A percentile compares a stretch with the other conserved stretches of the same genome.
Conservation (phyloP, 2,113 vertebrate species). For the Xiphophorus maculatus region DNA sequence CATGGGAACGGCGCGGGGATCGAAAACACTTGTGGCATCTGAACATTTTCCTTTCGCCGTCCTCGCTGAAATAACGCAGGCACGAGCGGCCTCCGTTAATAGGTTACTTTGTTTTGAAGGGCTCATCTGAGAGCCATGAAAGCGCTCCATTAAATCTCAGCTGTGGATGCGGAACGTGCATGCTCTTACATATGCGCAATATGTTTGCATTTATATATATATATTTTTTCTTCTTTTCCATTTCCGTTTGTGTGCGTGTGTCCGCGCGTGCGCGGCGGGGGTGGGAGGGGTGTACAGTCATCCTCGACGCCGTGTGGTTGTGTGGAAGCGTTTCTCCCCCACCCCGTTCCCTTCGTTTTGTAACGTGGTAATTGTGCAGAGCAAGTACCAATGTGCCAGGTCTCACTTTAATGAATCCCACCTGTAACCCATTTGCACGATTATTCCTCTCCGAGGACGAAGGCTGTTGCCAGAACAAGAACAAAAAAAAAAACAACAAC, state of each 20-base stretch:
- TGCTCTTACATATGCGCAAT: constrained; percentile 9
- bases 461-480: constrained; percentile 72
- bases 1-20: constrained; percentile 36
- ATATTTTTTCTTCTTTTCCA: background rate
- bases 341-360: constrained; percentile 54
- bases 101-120: constrained; percentile 65
- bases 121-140: constrained; percentile 75
- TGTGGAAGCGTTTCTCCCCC: constrained; percentile 53
- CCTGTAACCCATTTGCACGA: constrained; percentile 79
- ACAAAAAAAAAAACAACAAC: no score
- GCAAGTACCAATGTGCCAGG: constrained; percentile 73
- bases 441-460: constrained; percentile 76
- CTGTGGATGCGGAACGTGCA: constrained; percentile 38
- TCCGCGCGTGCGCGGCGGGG: background rate
- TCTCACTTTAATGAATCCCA: constrained; percentile 80
- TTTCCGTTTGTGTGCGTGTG: constrained; percentile 4
- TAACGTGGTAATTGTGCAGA: constrained; percentile 71
- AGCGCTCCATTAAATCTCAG: constrained; percentile 60
- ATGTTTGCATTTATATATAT: constrained; percentile 34
- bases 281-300: background rate
- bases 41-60: constrained; percentile 67
- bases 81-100: constrained; percentile 63
- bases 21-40: constrained; percentile 59
- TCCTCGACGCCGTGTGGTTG: constrained; percentile 29
- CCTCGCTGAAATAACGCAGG: constrained; percentile 67